phyloP scores from a whole-genome alignment of 2,113 vertebrate species.

The Ictalurus punctatus region DNA sequence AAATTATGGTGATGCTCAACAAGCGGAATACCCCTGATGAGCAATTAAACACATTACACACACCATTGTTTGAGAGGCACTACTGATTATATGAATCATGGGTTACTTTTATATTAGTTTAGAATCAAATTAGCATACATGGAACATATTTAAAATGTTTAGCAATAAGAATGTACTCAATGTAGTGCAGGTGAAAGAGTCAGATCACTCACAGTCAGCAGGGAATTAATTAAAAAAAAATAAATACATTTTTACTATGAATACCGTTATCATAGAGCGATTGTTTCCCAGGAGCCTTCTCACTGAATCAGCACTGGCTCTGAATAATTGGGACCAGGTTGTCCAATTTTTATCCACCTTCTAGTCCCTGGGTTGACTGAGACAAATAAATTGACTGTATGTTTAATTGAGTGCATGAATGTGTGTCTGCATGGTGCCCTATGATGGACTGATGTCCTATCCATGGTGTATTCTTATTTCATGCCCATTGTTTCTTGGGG shows the following conservation, averaged over 20 bases:
- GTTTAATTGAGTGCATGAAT: background rate
- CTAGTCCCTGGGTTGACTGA: background rate
- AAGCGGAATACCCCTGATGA: slow-evolving; percentile 25
- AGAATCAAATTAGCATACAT: background rate
- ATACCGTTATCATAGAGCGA: background rate
- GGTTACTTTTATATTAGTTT: background rate
- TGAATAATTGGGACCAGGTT: background rate
- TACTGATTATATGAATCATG: background rate
- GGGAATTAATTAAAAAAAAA: background rate
- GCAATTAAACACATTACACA: slow-evolving; percentile 30
- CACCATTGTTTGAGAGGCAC: background rate
- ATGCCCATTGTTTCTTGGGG: background rate
- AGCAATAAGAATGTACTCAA: background rate
- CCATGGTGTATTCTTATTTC: background rate
- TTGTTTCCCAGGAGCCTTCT: background rate
- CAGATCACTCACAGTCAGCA: background rate
- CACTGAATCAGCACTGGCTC: background rate
- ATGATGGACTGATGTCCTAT: background rate
- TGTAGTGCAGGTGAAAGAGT: background rate
- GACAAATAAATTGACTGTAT: background rate
- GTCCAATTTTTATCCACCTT: background rate
- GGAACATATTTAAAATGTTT: background rate
- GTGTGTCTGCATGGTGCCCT: background rate
- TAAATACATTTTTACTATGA: background rate
- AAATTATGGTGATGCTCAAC: slow-evolving; percentile 26